Evolutionary conservation across 2,888 invertebrate species (phyloP).

Genomic region (Didymodactylos carnosus): DNA sequence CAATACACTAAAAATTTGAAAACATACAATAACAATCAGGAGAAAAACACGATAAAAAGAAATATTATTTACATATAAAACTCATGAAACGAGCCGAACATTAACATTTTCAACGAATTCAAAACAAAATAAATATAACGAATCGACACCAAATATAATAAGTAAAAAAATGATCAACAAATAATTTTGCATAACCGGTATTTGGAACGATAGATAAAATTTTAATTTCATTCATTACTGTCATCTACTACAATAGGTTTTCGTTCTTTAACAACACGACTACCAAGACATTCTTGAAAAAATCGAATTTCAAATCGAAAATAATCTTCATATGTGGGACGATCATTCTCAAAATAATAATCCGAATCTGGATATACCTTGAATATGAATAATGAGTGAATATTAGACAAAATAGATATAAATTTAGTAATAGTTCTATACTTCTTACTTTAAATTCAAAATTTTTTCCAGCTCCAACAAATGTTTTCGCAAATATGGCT

Average conservation of each 20-base stretch:
- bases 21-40: too few relatives aligned
- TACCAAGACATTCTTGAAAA: not conserved
- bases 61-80: too few relatives aligned
- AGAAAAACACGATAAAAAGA: too few relatives aligned
- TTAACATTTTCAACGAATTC: too few relatives aligned
- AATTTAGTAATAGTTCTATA: not conserved
- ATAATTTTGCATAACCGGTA: too few relatives aligned
- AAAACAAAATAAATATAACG: too few relatives aligned
- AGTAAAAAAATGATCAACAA: too few relatives aligned
- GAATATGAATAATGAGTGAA: not conserved
- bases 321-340: not conserved
- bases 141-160: too few relatives aligned
- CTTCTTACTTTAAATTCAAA: not conserved
- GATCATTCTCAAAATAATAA: not conserved
- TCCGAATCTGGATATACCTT: not conserved
- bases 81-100: too few relatives aligned
- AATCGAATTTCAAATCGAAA: not conserved
- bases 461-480: not conserved
- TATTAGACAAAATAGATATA: not conserved
- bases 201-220: too few relatives aligned
- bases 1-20: too few relatives aligned
- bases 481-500: not conserved
- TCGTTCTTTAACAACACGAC: not conserved
- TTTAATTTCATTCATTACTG: not conserved
- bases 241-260: not conserved